Percentiles rank a stretch among this genome's conserved stretches.
These are phyloP conservation scores for Numida meleagris DNA, from an alignment of 2,113 vertebrate species.

Conservation along the genomic window DNA sequence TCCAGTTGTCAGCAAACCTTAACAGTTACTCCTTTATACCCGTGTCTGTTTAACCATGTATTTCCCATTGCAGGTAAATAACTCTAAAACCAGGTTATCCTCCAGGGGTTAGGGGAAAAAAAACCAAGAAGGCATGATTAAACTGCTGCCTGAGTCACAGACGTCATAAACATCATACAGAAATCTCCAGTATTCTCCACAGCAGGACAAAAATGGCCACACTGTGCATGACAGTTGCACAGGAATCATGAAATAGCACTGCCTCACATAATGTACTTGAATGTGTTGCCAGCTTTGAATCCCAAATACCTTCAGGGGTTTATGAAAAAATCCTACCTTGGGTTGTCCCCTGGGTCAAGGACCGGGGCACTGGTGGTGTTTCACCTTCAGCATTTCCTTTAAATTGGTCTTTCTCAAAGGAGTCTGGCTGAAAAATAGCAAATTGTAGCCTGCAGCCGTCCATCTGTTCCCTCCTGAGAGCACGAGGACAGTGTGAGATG, in stretches of 20 bases:
- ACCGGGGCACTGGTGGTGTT: not conserved
- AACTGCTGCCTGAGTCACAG: not conserved
- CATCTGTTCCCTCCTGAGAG: slow-evolving; percentile 15
- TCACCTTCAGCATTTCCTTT: slow-evolving; percentile 37
- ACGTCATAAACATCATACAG: not conserved
- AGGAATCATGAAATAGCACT: not conserved
- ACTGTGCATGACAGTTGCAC: not conserved
- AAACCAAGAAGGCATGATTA: not conserved
- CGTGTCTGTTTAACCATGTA: not conserved
- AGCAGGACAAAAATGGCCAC: not conserved
- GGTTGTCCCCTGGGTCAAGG: slow-evolving; percentile 7
- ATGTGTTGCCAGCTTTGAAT: slow-evolving; percentile 27
- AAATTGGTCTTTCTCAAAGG: not conserved
- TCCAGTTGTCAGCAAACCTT: not conserved
- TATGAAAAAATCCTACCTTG: not conserved
- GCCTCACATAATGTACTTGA: not conserved
- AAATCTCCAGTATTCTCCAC: not conserved
- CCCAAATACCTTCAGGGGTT: not conserved
- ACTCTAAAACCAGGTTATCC: not conserved
- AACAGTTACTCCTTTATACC: not conserved
- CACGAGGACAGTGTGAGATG: not conserved
- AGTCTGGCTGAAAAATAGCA: not conserved
- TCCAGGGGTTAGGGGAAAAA: not conserved
- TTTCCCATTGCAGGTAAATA: not conserved
- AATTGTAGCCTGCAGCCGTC: slow-evolving; percentile 26